These are phyloP conservation scores for Anarsia innoxiella DNA, from an alignment of 2,888 invertebrate genomes.

Conservation along the genomic window DNA sequence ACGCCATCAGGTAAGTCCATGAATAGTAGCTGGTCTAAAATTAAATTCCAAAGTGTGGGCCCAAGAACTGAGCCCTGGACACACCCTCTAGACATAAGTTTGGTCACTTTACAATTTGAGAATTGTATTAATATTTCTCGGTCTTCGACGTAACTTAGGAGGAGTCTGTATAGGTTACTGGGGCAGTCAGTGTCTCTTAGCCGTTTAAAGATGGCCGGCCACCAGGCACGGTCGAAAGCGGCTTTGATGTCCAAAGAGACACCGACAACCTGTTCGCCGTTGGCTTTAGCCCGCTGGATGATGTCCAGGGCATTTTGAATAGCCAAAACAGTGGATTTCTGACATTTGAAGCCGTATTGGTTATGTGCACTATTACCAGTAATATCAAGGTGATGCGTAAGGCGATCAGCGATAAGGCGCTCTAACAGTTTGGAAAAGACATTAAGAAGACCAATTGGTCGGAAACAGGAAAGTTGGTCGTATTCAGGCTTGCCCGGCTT, in stretches of 20 bases:
- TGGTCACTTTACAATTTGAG: constrained; percentile 9
- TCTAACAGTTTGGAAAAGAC: constrained; percentile 17
- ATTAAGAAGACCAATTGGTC: constrained; percentile 17
- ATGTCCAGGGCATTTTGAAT: neutral
- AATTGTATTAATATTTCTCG: constrained; percentile 13
- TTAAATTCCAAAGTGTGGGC: constrained; percentile 19
- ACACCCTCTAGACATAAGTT: constrained; percentile 20
- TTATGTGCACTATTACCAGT: too few species aligned
- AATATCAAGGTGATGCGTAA: neutral
- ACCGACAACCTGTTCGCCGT: neutral
- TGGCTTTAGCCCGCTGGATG: neutral
- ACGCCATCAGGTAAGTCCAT: constrained; percentile 17
- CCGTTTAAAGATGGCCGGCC: constrained; percentile 10
- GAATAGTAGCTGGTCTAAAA: constrained; percentile 20
- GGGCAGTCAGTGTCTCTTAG: constrained; percentile 15
- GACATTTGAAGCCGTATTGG: constrained; percentile 14
- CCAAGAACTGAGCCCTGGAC: constrained; percentile 24
- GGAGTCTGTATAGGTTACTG: constrained; percentile 9
- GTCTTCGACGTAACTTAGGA: constrained; percentile 16
- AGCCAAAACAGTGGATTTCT: constrained; percentile 10
- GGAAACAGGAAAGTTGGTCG: constrained; percentile 10
- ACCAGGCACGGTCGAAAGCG: constrained; percentile 11
- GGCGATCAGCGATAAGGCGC: constrained; percentile 1
- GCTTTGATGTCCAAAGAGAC: constrained; percentile 15
- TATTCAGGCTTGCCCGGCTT: constrained; percentile 7